phyloP scores from a whole-genome alignment of 2,888 invertebrate species.

The Cephus sareptanus region DNA sequence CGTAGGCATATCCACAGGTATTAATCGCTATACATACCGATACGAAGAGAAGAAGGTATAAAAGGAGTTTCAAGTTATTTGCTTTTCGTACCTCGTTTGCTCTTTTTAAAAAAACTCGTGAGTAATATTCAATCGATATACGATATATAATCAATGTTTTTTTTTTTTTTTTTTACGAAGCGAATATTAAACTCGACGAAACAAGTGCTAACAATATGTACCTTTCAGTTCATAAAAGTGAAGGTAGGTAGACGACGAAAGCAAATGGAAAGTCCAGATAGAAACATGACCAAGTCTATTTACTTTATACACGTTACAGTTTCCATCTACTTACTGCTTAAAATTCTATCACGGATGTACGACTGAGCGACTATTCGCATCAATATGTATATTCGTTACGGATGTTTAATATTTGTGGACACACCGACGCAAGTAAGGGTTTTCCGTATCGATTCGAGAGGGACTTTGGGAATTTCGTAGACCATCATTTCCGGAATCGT shows the following conservation, averaged over 20 bases:
- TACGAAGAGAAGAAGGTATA: background rate
- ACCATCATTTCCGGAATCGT: background rate
- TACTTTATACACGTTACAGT: background rate
- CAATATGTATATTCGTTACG: constrained; percentile 61
- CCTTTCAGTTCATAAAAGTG: background rate
- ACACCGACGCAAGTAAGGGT: background rate
- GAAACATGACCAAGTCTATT: background rate
- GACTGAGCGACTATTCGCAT: constrained; percentile 30
- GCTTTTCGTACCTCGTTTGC: background rate
- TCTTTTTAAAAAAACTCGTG: background rate
- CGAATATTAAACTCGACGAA: background rate
- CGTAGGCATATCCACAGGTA: constrained; percentile 51
- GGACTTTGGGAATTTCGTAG: background rate
- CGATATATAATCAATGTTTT: background rate
- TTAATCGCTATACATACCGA: constrained; percentile 38
- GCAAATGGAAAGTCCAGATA: background rate
- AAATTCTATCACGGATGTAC: background rate
- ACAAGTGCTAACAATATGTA: background rate
- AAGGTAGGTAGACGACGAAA: background rate
- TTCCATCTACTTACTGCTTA: background rate
- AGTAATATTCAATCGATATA: background rate
- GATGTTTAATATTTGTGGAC: constrained; percentile 29
- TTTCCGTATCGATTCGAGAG: background rate
- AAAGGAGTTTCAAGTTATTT: background rate
- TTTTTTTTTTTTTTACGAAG: background rate